Base-by-base conservation (phyloP, 2,113 vertebrate species). In the Ondatra zibethicus region DNA sequence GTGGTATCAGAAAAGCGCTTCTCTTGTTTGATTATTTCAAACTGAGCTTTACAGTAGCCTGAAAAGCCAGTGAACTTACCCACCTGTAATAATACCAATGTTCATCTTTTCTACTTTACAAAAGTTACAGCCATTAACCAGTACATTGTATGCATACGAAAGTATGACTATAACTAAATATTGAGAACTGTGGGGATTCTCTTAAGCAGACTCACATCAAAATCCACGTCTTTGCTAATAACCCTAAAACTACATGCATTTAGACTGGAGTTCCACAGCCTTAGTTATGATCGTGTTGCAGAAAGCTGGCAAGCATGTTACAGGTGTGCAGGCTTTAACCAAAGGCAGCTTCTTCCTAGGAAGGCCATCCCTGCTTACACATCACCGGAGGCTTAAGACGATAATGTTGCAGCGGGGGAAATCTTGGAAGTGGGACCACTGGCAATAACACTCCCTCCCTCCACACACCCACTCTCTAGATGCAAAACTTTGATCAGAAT, bases 201-300 rank as follows among this genome's bases (percentile, higher is more conserved):
- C n/a, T 80, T 55, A 89, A 93, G 63, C 84, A 96, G 58, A 70
- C 39, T 50, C 45, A n/a, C 66, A 29, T 86, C 27, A 91, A 93
- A 87, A 88, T 70, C 25, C 12, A 72, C 17, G 42, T 45, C 13
- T 70, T 52, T 87, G 31, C 25, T 61, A 31, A 52, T 58, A 84
- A 77, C 50, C 29, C 58, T 39, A 86, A 92, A 90, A 77, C 25
- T 21, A 55, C 12, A 52, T 13, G 42, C 29, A 73, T 61, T 84
- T 65, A 55, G n/a, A 27, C 68, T 25, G 21, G 42, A 85, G 86
- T 63, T 7, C 23, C 47, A 45, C 3, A 77, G 33, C 25, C 5
- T 93, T 61, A n/a, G 78, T 75, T 76, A 90, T 76, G 82, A 36
- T 58, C 42, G 66, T n/a, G 80, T 88, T 65, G 58, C 63, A 50